These are phyloP conservation scores for Brachypalpus laphriformis DNA, from an alignment of 2,888 invertebrate species.

Conservation along the genomic window DNA sequence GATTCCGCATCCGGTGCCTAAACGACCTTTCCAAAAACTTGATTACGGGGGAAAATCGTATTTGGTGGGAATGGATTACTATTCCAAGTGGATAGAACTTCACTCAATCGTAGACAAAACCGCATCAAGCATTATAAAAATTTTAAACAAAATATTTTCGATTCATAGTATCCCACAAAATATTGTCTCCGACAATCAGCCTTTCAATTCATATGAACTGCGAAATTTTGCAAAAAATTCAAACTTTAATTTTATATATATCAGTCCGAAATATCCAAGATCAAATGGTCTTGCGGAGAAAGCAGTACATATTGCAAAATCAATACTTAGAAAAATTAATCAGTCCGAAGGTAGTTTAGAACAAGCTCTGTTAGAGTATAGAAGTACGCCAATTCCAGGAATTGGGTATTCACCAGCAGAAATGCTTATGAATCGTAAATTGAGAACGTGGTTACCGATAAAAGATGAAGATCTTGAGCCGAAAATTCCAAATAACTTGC, in stretches of 20 bases:
- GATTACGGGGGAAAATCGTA: no score
- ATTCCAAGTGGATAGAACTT: no score
- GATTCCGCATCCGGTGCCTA: no score
- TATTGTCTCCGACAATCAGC: constrained; percentile 37
- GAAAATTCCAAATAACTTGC: constrained; percentile 9
- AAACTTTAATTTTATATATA: constrained; percentile 44
- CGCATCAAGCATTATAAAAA: no score
- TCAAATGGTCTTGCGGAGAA: constrained; percentile 47
- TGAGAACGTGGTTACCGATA: constrained; percentile 30
- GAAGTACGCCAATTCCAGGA: constrained; percentile 46
- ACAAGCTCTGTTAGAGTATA: constrained; percentile 39
- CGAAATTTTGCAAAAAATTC: constrained; percentile 41
- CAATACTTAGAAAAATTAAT: constrained; percentile 29
- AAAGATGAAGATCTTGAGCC: constrained; percentile 37
- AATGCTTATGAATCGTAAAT: constrained; percentile 51
- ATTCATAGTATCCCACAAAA: constrained; percentile 40
- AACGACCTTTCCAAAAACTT: no score
- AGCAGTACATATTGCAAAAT: constrained; percentile 46
- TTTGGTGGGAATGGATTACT: no score
- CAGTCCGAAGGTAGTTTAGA: constrained; percentile 29
- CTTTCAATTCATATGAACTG: constrained; percentile 43
- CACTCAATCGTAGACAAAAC: no score
- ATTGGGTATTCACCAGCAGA: constrained; percentile 44
- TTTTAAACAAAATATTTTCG: constrained; percentile 23
- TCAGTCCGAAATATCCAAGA: constrained; percentile 34